A percentile compares a stretch with the other conserved stretches of the same genome.
phyloP scores from a whole-genome alignment of 2,113 vertebrate species.

The Morone chrysops region DNA sequence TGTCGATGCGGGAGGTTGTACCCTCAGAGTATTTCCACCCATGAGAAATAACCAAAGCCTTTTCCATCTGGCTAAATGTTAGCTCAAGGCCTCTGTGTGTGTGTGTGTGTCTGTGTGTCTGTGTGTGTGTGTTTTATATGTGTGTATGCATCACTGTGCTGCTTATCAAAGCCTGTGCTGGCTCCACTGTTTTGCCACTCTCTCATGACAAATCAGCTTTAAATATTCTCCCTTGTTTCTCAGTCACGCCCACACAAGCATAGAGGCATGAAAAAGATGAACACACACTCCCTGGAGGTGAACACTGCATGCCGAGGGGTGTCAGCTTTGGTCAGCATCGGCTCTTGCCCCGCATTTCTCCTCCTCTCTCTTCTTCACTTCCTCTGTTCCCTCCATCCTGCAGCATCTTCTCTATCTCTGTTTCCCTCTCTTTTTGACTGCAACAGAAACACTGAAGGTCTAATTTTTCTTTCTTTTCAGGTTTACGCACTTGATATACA shows the following conservation, averaged over 20 bases:
- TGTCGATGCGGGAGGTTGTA: conserved; percentile 47
- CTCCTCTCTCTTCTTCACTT: conserved; percentile 23
- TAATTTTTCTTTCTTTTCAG: background rate
- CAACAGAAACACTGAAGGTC: background rate
- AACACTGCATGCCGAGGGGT: conserved; percentile 64
- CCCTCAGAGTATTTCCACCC: conserved; percentile 54
- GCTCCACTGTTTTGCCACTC: conserved; percentile 67
- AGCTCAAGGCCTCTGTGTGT: conserved; percentile 47
- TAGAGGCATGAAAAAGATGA: conserved; percentile 55
- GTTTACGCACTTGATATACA: background rate
- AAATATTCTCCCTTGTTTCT: conserved; percentile 70
- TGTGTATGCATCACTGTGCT: conserved; percentile 32
- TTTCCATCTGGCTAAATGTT: conserved; percentile 70
- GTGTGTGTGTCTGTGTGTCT: conserved; percentile 22
- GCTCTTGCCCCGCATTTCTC: conserved; percentile 44
- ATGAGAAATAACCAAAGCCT: conserved; percentile 62
- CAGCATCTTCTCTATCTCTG: conserved; percentile 39
- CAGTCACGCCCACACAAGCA: conserved; percentile 64
- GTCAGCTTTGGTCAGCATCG: conserved; percentile 77
- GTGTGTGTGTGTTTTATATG: conserved; percentile 16
- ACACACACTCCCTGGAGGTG: conserved; percentile 52
- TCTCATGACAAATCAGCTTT: conserved; percentile 76
- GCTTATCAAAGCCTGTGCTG: conserved; percentile 61
- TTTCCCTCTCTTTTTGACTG: conserved; percentile 18
- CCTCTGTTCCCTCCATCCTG: conserved; percentile 51